Percentiles rank a stretch among this genome's conserved stretches.
Conservation (phyloP, 1,140 invertebrate species). For the Lutraria rhynchaena region DNA sequence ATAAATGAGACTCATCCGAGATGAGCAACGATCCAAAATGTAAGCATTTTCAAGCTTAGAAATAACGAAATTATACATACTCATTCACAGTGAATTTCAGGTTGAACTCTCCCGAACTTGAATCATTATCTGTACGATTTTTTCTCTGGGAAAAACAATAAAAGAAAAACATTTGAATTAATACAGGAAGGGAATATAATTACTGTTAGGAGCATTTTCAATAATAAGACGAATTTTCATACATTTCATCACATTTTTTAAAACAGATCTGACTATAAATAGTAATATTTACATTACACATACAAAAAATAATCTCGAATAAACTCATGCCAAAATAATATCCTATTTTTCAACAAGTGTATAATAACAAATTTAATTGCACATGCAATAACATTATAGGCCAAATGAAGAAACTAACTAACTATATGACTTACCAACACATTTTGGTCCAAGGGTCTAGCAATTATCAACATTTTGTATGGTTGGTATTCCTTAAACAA, state of each 20-base stretch:
- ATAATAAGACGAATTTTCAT: neutral
- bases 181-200: neutral
- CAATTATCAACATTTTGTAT: constrained; percentile 74
- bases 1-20: too few species aligned
- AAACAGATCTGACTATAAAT: neutral
- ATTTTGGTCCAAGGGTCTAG: constrained; percentile 71
- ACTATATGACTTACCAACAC: constrained; percentile 59
- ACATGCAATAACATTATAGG: too few species aligned
- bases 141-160: constrained; percentile 16
- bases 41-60: too few species aligned
- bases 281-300: neutral
- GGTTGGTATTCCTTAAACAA: constrained; percentile 72
- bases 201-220: too few species aligned
- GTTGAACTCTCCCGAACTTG: constrained; percentile 13
- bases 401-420: too few species aligned
- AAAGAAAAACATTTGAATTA: neutral
- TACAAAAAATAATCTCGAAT: neutral
- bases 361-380: too few species aligned
- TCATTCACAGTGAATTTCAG: constrained; percentile 23
- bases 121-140: neutral
- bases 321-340: too few species aligned
- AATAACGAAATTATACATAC: constrained; percentile 30
- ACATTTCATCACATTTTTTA: neutral
- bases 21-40: too few species aligned
- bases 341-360: too few species aligned